phyloP scores from a whole-genome alignment of 2,797 vertebrate genomes.

The Coranthus polyacanthus region DNA sequence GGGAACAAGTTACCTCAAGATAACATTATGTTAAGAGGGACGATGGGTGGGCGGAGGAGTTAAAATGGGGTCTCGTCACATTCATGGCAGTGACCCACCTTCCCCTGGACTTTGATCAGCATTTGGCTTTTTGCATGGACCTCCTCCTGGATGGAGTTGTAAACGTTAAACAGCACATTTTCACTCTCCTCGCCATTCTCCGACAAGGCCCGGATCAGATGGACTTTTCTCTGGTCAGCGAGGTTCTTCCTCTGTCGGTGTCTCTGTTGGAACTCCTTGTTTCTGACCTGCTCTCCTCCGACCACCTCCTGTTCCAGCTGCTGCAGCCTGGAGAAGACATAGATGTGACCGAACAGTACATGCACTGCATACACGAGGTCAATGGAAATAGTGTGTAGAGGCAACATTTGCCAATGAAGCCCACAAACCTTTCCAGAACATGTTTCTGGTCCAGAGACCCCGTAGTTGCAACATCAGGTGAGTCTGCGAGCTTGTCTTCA shows the following conservation, averaged over 20 bases:
- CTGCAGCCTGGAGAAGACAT: conserved; percentile 84
- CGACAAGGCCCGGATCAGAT: conserved; percentile 86
- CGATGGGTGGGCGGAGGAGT: no score
- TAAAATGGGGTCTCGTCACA: neutral
- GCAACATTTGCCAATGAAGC: neutral
- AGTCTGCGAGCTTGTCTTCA: conserved; percentile 18
- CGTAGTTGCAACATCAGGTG: conserved; percentile 30
- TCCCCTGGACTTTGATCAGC: conserved; percentile 89
- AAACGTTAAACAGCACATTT: conserved; percentile 87
- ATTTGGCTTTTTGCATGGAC: conserved; percentile 88
- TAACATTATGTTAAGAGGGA: no score
- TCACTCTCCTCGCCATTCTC: conserved; percentile 86
- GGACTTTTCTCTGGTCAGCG: conserved; percentile 86
- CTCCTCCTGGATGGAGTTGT: conserved; percentile 93
- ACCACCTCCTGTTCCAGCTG: conserved; percentile 91
- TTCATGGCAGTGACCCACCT: conserved; percentile 78
- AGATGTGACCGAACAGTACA: neutral
- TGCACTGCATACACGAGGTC: neutral
- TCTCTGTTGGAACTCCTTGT: conserved; percentile 89
- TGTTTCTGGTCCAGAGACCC: conserved; percentile 85
- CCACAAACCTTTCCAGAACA: conserved; percentile 89
- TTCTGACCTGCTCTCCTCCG: conserved; percentile 90
- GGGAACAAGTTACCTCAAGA: no score
- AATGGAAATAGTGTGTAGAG: neutral
- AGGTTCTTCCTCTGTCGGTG: conserved; percentile 82